Conservation (phyloP, 1,140 invertebrate species). For the Asobara japonica region DNA sequence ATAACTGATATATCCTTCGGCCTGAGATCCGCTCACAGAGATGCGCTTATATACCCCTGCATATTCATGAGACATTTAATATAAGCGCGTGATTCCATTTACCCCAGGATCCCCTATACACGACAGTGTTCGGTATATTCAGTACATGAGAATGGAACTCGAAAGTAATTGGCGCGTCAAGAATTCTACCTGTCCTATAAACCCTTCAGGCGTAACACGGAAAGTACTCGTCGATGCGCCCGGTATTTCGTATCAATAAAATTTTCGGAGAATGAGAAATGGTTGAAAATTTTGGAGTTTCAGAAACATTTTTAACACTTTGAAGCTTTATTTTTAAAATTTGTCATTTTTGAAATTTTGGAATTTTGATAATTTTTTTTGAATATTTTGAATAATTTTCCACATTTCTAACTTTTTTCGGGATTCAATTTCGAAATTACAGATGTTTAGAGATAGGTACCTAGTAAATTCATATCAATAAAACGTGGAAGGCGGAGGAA, state of each 20-base stretch:
- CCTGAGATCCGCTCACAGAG: slow-evolving; percentile 7
- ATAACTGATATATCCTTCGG: slow-evolving; percentile 32
- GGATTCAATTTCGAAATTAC: too few species aligned
- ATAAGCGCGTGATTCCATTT: neutral
- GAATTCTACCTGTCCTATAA: slow-evolving; percentile 25
- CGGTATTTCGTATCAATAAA: slow-evolving; percentile 25
- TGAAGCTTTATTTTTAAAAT: too few species aligned
- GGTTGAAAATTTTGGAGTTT: too few species aligned
- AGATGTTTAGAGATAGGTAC: too few species aligned
- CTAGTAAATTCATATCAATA: too few species aligned
- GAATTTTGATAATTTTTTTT: too few species aligned
- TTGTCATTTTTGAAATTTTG: too few species aligned
- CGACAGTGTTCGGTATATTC: neutral
- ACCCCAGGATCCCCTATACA: neutral
- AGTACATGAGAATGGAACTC: neutral
- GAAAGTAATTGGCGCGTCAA: neutral
- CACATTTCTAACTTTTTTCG: too few species aligned
- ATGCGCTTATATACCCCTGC: slow-evolving; percentile 3
- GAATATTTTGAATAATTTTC: too few species aligned
- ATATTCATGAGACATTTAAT: slow-evolving; percentile 7
- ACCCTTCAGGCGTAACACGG: slow-evolving; percentile 14
- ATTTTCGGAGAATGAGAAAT: neutral
- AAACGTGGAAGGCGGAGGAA: too few species aligned
- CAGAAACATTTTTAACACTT: too few species aligned
- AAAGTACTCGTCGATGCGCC: slow-evolving; percentile 28